Conservation (phyloP, 2,888 invertebrate genomes). For the Metacarcinus magister region DNA sequence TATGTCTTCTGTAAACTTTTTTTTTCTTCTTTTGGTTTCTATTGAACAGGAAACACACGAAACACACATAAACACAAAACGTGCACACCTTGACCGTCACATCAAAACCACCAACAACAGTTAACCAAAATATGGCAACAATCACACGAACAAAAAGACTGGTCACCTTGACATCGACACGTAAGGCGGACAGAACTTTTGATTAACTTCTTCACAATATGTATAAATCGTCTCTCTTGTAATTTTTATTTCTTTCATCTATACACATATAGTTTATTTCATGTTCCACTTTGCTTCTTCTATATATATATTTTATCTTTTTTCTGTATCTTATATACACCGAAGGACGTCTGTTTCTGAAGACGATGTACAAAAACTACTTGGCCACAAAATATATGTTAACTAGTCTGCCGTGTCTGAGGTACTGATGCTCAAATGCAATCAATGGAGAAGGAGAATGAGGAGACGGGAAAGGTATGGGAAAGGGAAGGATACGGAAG, state of each 20-base stretch:
- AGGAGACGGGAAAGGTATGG: neutral
- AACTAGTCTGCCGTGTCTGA: slow-evolving; percentile 26
- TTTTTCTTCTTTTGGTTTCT: neutral
- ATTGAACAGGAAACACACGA: neutral
- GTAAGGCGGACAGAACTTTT: neutral
- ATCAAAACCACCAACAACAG: slow-evolving; percentile 11
- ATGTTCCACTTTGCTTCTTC: neutral
- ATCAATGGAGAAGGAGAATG: neutral
- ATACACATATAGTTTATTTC: neutral
- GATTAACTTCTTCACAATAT: slow-evolving; percentile 16
- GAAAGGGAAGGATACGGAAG: neutral
- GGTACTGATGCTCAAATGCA: neutral
- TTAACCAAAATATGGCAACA: neutral
- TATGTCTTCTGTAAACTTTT: neutral
- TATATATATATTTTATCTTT: neutral
- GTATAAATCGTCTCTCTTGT: neutral
- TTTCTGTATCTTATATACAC: neutral
- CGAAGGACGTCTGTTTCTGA: neutral
- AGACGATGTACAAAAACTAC: slow-evolving; percentile 2
- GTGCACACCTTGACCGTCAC: neutral
- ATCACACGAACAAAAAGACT: neutral
- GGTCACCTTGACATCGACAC: slow-evolving; percentile 11
- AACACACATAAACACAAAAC: neutral
- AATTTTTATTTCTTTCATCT: neutral
- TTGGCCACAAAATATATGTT: slow-evolving; percentile 15